phyloP scores from a whole-genome alignment of 2,797 vertebrate genomes.

The Pangasius djambal region DNA sequence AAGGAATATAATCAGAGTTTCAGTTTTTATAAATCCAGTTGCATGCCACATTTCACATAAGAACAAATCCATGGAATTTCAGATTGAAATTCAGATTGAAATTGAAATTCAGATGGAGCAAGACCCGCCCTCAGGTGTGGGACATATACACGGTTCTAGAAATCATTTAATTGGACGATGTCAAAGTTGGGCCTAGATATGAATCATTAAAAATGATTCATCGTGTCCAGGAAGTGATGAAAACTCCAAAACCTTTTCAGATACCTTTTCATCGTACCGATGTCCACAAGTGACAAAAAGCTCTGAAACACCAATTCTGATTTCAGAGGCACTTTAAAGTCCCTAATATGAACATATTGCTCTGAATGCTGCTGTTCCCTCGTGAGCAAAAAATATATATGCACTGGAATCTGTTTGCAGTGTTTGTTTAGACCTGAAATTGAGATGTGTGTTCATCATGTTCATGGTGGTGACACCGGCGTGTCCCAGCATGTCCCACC shows the following conservation, averaged over 20 bases:
- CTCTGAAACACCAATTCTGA: neutral
- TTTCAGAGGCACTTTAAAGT: neutral
- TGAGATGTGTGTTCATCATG: neutral
- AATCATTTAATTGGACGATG: neutral
- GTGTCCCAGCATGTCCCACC: neutral
- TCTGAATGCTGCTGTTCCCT: neutral
- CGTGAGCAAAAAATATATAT: neutral
- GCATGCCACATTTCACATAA: neutral
- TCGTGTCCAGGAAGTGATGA: neutral
- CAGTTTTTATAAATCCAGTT: neutral
- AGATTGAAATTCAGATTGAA: neutral
- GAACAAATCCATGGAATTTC: neutral
- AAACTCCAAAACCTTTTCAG: neutral
- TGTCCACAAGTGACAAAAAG: neutral
- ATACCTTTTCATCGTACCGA: neutral
- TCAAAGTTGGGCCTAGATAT: neutral
- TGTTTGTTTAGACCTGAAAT: neutral
- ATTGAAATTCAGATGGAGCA: no score
- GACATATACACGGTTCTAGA: neutral
- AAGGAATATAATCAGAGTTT: neutral
- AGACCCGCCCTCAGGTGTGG: neutral
- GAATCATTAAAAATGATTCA: slow-evolving; percentile 6
- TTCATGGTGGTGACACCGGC: neutral
- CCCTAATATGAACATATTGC: neutral
- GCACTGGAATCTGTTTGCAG: neutral